phyloP scores from a whole-genome alignment of 2,113 vertebrate species.

The Pagrus major region DNA sequence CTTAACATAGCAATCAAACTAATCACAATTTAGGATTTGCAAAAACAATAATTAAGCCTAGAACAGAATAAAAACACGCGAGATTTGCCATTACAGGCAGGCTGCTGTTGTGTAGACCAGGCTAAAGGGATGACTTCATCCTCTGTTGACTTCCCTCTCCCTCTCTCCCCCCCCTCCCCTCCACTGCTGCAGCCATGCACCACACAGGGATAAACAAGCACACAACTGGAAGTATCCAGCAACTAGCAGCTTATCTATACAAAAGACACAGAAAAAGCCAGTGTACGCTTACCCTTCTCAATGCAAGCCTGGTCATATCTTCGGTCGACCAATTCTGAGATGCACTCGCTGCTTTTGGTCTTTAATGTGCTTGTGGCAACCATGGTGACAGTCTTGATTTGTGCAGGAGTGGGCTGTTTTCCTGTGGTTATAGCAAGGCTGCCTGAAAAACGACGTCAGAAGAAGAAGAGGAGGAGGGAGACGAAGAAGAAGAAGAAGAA shows the following conservation, averaged over 20 bases:
- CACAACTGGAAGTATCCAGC: constrained; percentile 54
- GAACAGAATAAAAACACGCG: too few species aligned
- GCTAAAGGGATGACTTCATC: constrained; percentile 80
- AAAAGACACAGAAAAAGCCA: background rate
- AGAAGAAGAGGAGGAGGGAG: background rate
- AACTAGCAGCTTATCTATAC: background rate
- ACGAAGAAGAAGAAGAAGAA: background rate
- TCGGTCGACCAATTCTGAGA: constrained; percentile 71
- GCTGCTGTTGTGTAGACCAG: constrained; percentile 40
- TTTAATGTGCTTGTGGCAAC: constrained; percentile 84
- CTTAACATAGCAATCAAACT: background rate
- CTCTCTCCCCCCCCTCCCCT: constrained; percentile 27
- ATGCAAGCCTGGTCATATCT: constrained; percentile 78
- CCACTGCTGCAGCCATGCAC: constrained; percentile 75
- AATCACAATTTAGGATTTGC: too few species aligned
- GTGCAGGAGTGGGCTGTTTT: constrained; percentile 10
- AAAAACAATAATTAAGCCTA: background rate
- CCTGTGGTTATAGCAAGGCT: constrained; percentile 21
- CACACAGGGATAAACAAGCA: constrained; percentile 71
- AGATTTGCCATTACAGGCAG: background rate
- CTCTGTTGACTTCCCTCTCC: constrained; percentile 45
- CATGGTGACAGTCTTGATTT: constrained; percentile 59
- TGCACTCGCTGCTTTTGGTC: constrained; percentile 75
- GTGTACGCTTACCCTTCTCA: constrained; percentile 83
- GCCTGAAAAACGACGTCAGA: constrained; percentile 2